Base-by-base conservation (phyloP, 2,797 vertebrate species). In the Xerus rutilus region DNA sequence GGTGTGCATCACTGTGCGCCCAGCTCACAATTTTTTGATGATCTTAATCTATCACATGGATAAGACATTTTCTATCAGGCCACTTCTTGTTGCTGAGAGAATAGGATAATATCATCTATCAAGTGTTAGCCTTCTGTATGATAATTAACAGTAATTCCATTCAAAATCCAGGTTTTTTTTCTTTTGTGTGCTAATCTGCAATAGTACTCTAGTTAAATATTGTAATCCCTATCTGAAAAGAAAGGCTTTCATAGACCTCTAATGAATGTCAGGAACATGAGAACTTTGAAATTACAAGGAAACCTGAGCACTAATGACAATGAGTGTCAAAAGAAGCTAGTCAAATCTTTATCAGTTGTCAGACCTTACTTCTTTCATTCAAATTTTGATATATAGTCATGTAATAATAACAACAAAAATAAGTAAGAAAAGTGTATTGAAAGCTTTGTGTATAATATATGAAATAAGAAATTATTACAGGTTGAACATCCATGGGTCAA, bases 131-230 rank as follows among this genome's bases (percentile, higher is more conserved):
- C n/a, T 83, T 79, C 20, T 39, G 47, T 74, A 49, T 54, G 67
- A 67, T 84, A 84, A 83, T 93, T 86, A 89, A 21, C 10, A 94
- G 92, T 10, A 30, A 76, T 86, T 73, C 13, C 65, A 91, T 86
- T 93, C 32, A 81, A 96, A 93, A 82, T 92, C n/a, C 32, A 82
- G 30, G 23, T 32, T 57, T 39, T 43, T 81, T 73, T 93, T 72
- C 81, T 91, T 65, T 8, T 35, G 77, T 92, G 92, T 91, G 78
- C 0, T 64, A 78, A 67, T 94, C 49, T 91, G 52, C 30, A 74
- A 62, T 45, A 92, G 87, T 0, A 18, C 2, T 65, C 5, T 23
- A 92, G 91, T 96, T 92, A 65, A 96, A 90, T 83, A 45, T 65
- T 92, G 30, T 43, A 95, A 96, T 87, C 10, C 18, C 15, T 23